Evolutionary conservation across 1,140 invertebrate species (phyloP), one percentile per base, ranked within the genome.

Genomic region (Formica exsecta): DNA sequence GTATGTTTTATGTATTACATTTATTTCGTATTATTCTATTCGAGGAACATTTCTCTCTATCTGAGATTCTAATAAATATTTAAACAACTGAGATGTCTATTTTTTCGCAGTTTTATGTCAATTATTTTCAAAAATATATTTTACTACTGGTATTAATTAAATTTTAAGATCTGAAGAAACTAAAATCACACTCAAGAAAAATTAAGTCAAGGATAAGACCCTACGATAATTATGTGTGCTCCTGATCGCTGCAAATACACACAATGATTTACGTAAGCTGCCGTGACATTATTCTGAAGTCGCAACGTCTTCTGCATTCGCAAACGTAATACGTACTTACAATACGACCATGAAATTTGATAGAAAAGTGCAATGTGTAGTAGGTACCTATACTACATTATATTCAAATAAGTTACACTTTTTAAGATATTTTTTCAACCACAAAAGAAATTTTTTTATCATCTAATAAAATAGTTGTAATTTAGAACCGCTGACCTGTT

Each of bases 261-360:
- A 83, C 38, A 74, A 83, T 61, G 54, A 62, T 83, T 74, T 83
- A 83, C 68, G 79, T 61, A 83, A 81, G 38, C 51, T 16, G 29
- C 29, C 54, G 68, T 62, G 79, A 83, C 79, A 83, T 54, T 83
- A 44, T 83, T 83, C 38, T 83, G 13, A 59, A 70, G 65, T 73
- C 36, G 36, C 38, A 22, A 73, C 25, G 13, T 73, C 66, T 81
- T 48, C 32, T 73, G 38, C 79, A 59, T 59, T 71, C 38, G 36
- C 54, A 73, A 70, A 80, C 32, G 5, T 22, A 65, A 77, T 36
- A 57, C 41, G 4, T 22, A 25, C 19, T 41, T 48, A 11, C 11
- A 70, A 11, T 25, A 38, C 4, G 38, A 57, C 16, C 29, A 68
- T 25, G 22, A 80, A 57, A 41, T 68, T 54, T 54, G 16, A 38